Percentiles rank a stretch among this genome's conserved stretches.
phyloP scores from a whole-genome alignment of 1,140 invertebrate species.

The Microplitis mediator region DNA sequence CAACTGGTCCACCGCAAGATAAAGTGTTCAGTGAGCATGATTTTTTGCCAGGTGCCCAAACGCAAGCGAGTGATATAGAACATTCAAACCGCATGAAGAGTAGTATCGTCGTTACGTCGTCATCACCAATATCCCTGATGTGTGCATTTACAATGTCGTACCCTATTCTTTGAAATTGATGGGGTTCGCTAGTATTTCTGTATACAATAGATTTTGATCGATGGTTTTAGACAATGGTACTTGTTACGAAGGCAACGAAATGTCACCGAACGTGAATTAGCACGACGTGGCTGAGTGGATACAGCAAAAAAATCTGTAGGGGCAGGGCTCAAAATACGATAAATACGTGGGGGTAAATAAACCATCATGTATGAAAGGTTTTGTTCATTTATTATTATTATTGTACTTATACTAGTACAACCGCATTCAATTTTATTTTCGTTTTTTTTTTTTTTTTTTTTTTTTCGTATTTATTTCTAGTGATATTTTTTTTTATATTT shows the following conservation, averaged over 20 bases:
- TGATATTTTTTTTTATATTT: no score
- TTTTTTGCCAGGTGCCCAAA: neutral
- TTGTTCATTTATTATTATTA: no score
- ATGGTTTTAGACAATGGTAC: constrained; percentile 52
- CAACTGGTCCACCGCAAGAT: constrained; percentile 11
- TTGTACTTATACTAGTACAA: no score
- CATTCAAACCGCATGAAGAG: constrained; percentile 8
- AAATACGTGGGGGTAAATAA: no score
- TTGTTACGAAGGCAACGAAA: constrained; percentile 57
- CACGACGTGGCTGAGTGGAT: constrained; percentile 28
- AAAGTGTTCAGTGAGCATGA: constrained; percentile 11
- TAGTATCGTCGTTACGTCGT: neutral
- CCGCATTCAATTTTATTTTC: no score
- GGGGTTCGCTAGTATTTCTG: constrained; percentile 13
- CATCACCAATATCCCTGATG: neutral
- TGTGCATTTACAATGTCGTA: no score
- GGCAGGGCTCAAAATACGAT: no score
- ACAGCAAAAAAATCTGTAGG: neutral
- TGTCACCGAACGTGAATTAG: constrained; percentile 58
- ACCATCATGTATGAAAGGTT: no score
- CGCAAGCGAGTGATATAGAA: neutral
- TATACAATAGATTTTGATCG: constrained; percentile 29
- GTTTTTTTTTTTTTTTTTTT: no score
- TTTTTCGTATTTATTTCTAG: no score
- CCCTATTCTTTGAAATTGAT: no score